Evolutionary conservation across 2,113 vertebrate species (phyloP), one percentile per base, ranked within the genome.

Genomic region (Ciconia boyciana): DNA sequence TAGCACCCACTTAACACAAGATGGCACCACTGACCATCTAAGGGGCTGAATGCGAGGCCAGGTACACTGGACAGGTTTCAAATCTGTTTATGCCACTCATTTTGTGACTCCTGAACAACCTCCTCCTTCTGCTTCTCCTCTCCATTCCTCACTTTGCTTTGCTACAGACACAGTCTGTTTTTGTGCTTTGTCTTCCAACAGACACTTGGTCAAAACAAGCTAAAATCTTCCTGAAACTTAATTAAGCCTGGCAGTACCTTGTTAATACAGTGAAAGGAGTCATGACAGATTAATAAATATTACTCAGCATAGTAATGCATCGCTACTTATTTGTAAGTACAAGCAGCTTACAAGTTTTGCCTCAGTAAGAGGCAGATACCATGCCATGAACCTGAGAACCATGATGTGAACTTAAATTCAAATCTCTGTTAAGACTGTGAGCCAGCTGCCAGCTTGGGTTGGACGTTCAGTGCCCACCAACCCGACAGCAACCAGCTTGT

Each of bases 1-100:
- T 89, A 95, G 29, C 51, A 16, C 43, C 39, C 71, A 48, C 29
- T 61, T 82, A 91, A 94, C 94, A 91, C 72, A 78, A 97, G 96
- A 96, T 89, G 93, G 93, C 93, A 96, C 77, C 69, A 16, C 95
- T 96, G 93, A 78, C 96, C 85, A 81, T 10, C 71, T 12, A 24
- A 58, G 91, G 57, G 65, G 43, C 66, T 60, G 60, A 44, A 60
- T 0, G 5, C 0, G 3, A 87, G 69, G 49, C 83, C 94, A 89
- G 90, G 86, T 83, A 24, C 22, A 4, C n/a, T 4, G 48, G 32
- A 14, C 68, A 89, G 69, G 54, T 82, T 78, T 51, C 22, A 57
- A 48, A 48, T 7, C 22, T 39, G 3, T n/a, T 60, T 32, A n/a
- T 55, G 28, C 25, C 19, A 4, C 48, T 68, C 13, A 29, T 60